Evolutionary conservation across 2,113 vertebrate species (phyloP), one percentile per base, ranked within the genome.

Genomic region (Gila orcuttii): DNA sequence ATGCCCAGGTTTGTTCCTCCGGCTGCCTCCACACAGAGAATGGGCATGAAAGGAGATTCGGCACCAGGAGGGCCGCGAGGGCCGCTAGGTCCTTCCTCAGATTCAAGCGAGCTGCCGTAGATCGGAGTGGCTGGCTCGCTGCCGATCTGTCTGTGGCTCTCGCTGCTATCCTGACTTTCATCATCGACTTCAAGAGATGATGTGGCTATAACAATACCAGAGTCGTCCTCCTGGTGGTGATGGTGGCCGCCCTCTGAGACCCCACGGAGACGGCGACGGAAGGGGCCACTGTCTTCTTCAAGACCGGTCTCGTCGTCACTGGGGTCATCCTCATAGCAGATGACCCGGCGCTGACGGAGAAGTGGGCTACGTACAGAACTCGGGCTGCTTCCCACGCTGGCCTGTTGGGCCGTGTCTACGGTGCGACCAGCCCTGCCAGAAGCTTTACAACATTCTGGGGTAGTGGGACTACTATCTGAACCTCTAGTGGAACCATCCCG

Each of bases 331-430:
- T 98, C 96, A 0, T 94, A 96, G 92, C 96, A 96, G 79, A 95
- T 92, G 31, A 98, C 93, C 23, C 90, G 94, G 0, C 93, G 92
- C 91, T 99, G 98, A 0, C 96, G 94, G 50, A 96, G 94, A 15
- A 98, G 96, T 1, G 97, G 97, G 89, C 96, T 97, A 75, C 95
- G 95, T 13, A 92, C 78, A 9, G 90, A 94, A 77, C 94, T 92
- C 1, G 96, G 95, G 89, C 95, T 97, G 19, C 94, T 94, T 0
- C 93, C 93, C 25, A 95, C 88, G 33, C 93, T 94, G 87, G 94
- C 89, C 0, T 95, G 96, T 71, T 91, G 92, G 55, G 91, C 90
- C 2, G 90, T 45, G 1, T 96, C 95, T 85, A 87, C 25, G 0
- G 91, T 94, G 76, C 94, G 95, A 76, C 88, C 93, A 31, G 89